A percentile compares a stretch with the other conserved stretches of the same genome.
Conservation (phyloP, 2,113 vertebrate genomes). For the Clarias magur region DNA sequence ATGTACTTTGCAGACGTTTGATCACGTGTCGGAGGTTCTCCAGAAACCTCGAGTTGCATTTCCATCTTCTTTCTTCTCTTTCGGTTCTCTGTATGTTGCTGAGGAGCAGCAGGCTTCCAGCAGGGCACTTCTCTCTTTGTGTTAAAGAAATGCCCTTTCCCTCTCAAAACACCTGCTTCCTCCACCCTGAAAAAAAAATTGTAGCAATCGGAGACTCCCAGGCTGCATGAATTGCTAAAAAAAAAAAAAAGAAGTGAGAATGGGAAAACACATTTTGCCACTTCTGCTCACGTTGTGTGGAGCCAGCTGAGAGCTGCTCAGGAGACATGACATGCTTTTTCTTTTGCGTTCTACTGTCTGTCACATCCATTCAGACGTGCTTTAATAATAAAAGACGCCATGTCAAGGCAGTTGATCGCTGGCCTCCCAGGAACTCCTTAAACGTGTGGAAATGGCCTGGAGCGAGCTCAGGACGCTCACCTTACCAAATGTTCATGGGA, state of each 20-base stretch:
- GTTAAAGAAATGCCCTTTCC: conserved; percentile 32
- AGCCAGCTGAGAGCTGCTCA: neutral
- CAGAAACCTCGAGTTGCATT: conserved; percentile 2
- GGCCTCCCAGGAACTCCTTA: too few species aligned
- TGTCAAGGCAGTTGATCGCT: neutral
- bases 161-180: conserved; percentile 52
- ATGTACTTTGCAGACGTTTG: conserved; percentile 36
- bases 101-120: neutral
- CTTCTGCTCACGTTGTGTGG: conserved; percentile 29
- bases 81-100: conserved; percentile 15
- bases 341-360: neutral
- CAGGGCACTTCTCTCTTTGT: neutral
- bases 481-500: too few species aligned
- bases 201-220: conserved; percentile 65
- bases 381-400: neutral
- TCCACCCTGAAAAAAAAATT: conserved; percentile 59
- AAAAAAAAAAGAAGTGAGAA: conserved; percentile 22
- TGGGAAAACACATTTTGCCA: conserved; percentile 28
- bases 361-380: neutral
- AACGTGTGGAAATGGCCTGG: too few species aligned
- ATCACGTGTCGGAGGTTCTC: conserved; percentile 17
- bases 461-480: too few species aligned
- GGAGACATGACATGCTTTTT: conserved; percentile 1
- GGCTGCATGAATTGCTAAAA: neutral
- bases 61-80: neutral